phyloP scores from a whole-genome alignment of 2,113 vertebrate species.

The Heptranchias perlo region DNA sequence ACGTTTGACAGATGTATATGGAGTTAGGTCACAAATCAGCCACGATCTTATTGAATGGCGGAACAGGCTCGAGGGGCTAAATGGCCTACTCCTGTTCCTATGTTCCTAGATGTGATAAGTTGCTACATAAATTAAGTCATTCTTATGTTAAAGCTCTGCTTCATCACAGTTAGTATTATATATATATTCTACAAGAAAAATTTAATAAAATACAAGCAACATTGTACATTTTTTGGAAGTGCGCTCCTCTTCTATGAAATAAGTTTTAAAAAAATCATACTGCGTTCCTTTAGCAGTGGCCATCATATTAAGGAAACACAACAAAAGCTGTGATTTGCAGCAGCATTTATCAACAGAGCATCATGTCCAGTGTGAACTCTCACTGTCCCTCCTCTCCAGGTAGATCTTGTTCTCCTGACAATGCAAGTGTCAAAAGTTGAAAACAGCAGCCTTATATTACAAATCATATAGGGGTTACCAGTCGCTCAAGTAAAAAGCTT shows the following conservation, averaged over 20 bases:
- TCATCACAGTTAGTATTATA: neutral
- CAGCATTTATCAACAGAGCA: neutral
- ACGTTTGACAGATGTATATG: neutral
- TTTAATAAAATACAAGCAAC: neutral
- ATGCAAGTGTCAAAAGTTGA: neutral
- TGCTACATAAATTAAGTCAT: neutral
- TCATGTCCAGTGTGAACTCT: neutral
- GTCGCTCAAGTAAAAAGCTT: neutral
- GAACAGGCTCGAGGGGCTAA: no score
- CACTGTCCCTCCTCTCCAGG: neutral
- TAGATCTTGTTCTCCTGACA: neutral
- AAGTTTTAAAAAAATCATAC: neutral
- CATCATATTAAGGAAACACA: neutral
- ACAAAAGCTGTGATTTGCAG: neutral
- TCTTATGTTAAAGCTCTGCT: neutral
- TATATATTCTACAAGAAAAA: neutral
- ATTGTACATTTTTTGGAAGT: neutral
- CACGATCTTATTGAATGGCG: no score
- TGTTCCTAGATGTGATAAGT: neutral
- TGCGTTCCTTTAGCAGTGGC: neutral
- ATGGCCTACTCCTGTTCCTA: no score
- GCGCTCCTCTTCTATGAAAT: neutral
- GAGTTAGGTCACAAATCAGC: no score
- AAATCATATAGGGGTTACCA: neutral
- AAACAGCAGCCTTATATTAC: neutral